Evolutionary conservation across 2,797 vertebrate species (phyloP), one percentile per base, ranked within the genome.

Genomic region (Pelodytes ibericus): DNA sequence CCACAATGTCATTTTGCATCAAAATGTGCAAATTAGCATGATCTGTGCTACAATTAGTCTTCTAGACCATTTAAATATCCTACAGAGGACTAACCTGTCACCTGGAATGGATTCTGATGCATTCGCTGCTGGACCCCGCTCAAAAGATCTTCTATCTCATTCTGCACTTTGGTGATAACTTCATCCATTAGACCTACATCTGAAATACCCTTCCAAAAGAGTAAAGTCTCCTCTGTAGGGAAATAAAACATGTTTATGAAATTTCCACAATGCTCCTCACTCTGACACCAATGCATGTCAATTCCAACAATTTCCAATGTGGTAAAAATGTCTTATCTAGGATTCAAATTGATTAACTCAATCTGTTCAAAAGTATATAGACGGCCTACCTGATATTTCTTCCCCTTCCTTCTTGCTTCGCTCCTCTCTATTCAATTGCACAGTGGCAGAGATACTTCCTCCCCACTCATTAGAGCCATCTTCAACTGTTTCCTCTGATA

Each of bases 121-220:
- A 91, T 86, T 66, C 92, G 89, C 71, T 96, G 93, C 86, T 96
- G 95, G 75, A 98, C 95, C 0, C 95, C 94, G 74, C 88, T 89
- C 8, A 97, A 86, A 68, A 94, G 88, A 65, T 94, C 90, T 83
- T 95, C 88, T 81, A 98, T 88, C 86, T 99, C 94, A 2, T 94
- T 95, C 80, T 94, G 95, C 84, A 99, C 96, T 84, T 98, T 99
- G 85, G 93, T 95, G 75, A 99, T 95, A 24, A 98, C 95, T 71
- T 95, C 94, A 62, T 97, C 94, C 94, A 97, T 95, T 84, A 98
- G 88, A 22, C 98, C 98, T 79, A 99, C 92, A 15, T 96, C 94
- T 57, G 96, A 96, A 31, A 99, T 99, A 81, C 98, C 98, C 83
- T 96, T 98, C 98, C 96, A 99, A 86, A 99, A 99, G 86, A 93